Percentiles rank a stretch among this genome's conserved stretches.
These are phyloP conservation scores for Leguminivora glycinivorella DNA, from an alignment of 1,140 invertebrate species.

Conservation along the genomic window DNA sequence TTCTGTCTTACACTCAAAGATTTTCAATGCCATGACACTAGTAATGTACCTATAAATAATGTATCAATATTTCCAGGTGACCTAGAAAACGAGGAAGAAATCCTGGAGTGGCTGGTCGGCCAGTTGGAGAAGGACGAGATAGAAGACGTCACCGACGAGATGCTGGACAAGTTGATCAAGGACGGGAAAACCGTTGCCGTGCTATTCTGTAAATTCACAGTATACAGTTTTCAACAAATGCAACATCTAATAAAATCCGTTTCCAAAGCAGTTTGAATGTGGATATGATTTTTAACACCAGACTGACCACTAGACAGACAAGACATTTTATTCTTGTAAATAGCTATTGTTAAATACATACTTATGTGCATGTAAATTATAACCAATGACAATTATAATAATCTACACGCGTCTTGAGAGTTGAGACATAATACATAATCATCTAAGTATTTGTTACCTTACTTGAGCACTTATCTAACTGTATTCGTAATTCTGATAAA, in stretches of 20 bases:
- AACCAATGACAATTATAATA: background rate
- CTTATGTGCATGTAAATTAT: conserved; percentile 5
- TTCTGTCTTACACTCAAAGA: no score
- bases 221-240: background rate
- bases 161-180: conserved; percentile 93
- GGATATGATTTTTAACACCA: conserved; percentile 6
- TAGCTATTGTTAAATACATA: background rate
- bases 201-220: conserved; percentile 89
- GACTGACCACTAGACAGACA: background rate
- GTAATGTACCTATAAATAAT: background rate
- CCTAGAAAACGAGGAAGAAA: conserved; percentile 93
- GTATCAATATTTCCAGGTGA: conserved; percentile 81
- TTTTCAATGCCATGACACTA: no score
- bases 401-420: background rate
- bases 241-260: conserved; percentile 11
- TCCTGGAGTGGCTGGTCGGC: conserved; percentile 91
- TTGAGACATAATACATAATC: background rate
- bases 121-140: conserved; percentile 96
- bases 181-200: conserved; percentile 94
- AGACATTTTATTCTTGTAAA: conserved; percentile 27
- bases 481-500: background rate
- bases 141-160: conserved; percentile 96
- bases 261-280: background rate
- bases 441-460: background rate
- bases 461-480: background rate